A percentile compares a stretch with the other conserved stretches of the same genome.
Conservation (phyloP, 1,140 invertebrate species). For the Charaxes varanes region DNA sequence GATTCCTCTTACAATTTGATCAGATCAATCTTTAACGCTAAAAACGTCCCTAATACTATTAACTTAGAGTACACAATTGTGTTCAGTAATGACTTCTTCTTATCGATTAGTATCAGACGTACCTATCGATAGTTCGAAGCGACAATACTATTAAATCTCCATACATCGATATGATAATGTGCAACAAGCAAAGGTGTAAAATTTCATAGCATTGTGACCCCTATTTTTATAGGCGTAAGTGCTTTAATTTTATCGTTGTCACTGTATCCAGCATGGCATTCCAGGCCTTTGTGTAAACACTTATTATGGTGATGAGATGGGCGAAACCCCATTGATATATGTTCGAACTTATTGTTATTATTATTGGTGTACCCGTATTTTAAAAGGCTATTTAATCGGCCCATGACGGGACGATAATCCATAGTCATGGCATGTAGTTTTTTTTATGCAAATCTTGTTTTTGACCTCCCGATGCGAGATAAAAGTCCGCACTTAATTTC, state of each 20-base stretch:
- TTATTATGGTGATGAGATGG: conserved; percentile 68
- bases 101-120: conserved; percentile 51
- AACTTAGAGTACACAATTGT: conserved; percentile 21
- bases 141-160: conserved; percentile 56
- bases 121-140: conserved; percentile 53
- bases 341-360: conserved; percentile 62
- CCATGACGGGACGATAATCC: conserved; percentile 17
- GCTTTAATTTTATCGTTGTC: conserved; percentile 1
- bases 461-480: neutral
- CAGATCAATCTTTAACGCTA: conserved; percentile 39
- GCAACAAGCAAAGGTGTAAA: conserved; percentile 7
- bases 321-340: conserved; percentile 67
- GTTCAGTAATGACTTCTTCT: conserved; percentile 41
- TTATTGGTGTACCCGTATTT: conserved; percentile 50
- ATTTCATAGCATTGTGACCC: conserved; percentile 14
- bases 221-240: conserved; percentile 7
- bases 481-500: conserved; percentile 1
- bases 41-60: conserved; percentile 28
- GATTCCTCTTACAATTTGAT: conserved; percentile 9
- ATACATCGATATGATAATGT: conserved; percentile 63
- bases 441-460: conserved; percentile 14
- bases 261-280: conserved; percentile 40
- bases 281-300: conserved; percentile 56
- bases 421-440: conserved; percentile 16
- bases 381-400: conserved; percentile 62